phyloP scores from a whole-genome alignment of 2,797 vertebrate species.

The Pampus argenteus region DNA sequence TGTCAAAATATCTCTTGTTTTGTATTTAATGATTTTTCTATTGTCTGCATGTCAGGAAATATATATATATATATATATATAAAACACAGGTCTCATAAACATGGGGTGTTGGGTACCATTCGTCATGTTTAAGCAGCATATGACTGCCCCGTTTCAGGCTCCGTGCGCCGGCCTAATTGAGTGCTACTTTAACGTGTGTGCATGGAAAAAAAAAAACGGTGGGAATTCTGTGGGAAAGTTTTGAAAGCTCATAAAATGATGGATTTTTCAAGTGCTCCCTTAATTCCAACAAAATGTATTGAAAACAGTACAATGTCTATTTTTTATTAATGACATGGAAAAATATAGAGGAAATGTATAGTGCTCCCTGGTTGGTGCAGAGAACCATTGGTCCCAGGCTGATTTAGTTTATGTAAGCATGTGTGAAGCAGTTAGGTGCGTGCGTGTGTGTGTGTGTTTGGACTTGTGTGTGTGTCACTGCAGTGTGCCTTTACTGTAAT shows the following conservation, averaged over 20 bases:
- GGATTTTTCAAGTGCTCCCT: conserved; percentile 70
- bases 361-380: conserved; percentile 48
- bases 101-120: conserved; percentile 30
- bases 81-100: conserved; percentile 41
- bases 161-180: conserved; percentile 53
- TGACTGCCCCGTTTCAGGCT: conserved; percentile 36
- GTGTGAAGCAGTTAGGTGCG: conserved; percentile 59
- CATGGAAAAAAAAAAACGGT: conserved; percentile 44
- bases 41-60: conserved; percentile 18
- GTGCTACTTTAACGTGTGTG: conserved; percentile 59
- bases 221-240: conserved; percentile 74
- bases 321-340: conserved; percentile 74
- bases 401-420: conserved; percentile 71
- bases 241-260: conserved; percentile 71
- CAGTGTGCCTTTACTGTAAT: conserved; percentile 28
- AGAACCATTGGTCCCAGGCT: conserved; percentile 33
- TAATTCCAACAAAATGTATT: conserved; percentile 70
- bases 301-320: conserved; percentile 67
- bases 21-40: conserved; percentile 22
- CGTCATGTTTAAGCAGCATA: conserved; percentile 48
- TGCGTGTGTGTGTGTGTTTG: conserved; percentile 60
- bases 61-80: no score
- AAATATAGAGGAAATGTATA: conserved; percentile 56
- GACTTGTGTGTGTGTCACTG: conserved; percentile 59
- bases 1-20: conserved; percentile 1